These are phyloP conservation scores for Micrastur ruficollis DNA, from an alignment of 2,797 vertebrate genomes.

Conservation along the genomic window DNA sequence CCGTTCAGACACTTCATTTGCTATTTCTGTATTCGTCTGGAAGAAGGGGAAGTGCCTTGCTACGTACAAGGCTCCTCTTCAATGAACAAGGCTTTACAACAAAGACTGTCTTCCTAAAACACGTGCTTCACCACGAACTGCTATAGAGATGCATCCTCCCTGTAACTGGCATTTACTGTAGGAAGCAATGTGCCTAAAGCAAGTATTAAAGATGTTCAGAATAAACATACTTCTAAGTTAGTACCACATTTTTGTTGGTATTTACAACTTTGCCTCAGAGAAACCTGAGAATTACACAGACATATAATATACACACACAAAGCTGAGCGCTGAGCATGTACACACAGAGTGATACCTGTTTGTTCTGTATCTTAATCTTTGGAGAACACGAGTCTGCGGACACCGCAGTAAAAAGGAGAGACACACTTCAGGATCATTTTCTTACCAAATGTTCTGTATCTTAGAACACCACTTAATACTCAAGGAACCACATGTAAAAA, in stretches of 20 bases:
- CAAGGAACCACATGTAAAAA: background rate
- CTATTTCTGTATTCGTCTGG: background rate
- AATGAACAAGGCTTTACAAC: background rate
- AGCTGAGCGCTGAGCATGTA: background rate
- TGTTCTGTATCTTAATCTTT: background rate
- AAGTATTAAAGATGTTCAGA: background rate
- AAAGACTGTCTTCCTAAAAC: background rate
- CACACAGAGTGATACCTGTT: no score
- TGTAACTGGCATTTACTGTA: background rate
- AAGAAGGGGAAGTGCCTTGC: background rate
- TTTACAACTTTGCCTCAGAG: background rate
- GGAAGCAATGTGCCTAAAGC: background rate
- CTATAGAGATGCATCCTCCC: background rate
- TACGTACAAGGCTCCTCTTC: background rate
- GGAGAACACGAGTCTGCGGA: background rate
- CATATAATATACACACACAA: rapidly evolving
- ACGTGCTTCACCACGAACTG: background rate
- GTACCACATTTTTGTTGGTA: background rate
- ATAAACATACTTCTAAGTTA: background rate
- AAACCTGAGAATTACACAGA: background rate
- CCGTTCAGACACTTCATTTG: background rate
- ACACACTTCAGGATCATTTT: background rate
- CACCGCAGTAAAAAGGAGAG: background rate
- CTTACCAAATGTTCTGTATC: background rate
- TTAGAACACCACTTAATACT: background rate